Conservation (phyloP, 2,888 invertebrate genomes). For the Rhagonycha lutea region DNA sequence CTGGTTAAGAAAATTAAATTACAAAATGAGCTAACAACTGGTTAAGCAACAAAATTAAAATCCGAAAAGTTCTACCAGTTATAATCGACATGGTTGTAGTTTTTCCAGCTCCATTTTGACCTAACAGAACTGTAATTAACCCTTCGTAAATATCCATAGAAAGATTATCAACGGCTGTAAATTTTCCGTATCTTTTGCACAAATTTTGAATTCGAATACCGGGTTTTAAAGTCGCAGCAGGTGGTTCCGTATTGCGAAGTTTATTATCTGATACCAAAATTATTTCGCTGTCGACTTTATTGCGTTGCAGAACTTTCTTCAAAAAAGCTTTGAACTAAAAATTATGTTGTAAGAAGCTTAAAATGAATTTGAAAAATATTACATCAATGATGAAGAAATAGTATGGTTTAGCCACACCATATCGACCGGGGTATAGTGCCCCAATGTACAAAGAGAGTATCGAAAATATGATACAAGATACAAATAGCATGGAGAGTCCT, state of each 20-base stretch:
- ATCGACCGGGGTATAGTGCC: not conserved
- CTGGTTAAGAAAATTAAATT: no score
- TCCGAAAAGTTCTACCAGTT: constrained; percentile 56
- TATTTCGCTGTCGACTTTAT: not conserved
- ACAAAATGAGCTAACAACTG: no score
- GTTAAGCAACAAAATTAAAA: no score
- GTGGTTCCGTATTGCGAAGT: not conserved
- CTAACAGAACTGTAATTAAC: constrained; percentile 84
- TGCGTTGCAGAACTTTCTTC: not conserved
- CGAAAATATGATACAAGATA: not conserved
- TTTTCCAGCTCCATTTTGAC: constrained; percentile 62
- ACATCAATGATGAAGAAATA: not conserved
- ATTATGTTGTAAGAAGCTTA: not conserved
- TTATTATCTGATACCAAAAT: no score
- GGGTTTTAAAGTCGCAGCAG: not conserved
- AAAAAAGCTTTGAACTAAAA: not conserved
- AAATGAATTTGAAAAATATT: not conserved
- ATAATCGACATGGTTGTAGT: constrained; percentile 72
- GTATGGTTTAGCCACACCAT: not conserved
- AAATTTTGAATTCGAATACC: constrained; percentile 47
- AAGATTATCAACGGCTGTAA: constrained; percentile 70
- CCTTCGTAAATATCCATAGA: constrained; percentile 77
- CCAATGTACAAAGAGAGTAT: not conserved
- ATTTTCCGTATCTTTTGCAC: constrained; percentile 52
- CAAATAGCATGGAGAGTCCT: not conserved